Evolutionary conservation across 2,113 vertebrate species (phyloP), one percentile per base, ranked within the genome.

Genomic region (Chinchilla lanigera): DNA sequence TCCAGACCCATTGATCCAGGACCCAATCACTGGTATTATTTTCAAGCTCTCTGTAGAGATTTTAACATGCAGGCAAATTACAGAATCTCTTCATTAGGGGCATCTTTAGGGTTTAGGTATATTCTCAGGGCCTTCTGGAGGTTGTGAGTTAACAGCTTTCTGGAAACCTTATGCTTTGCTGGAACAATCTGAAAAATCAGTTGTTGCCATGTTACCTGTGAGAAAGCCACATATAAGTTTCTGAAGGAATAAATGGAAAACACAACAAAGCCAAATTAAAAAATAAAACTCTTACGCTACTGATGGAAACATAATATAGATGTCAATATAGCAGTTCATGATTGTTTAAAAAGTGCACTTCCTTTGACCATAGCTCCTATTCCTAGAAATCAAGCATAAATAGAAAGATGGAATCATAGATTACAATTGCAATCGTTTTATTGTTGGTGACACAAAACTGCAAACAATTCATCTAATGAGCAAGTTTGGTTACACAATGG

Each of bases 301-400:
- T 71, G 20, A 65, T 52, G 7, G 65, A 19, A 38, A 52, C 63
- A 56, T 50, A 92, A 63, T 60, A 52, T 52, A 17, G 82, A 86
- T 81, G 71, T 93, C 24, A 89, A 58, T 47, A 93, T 65, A 91
- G 47, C 65, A 83, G 47, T 60, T 94, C 71, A 86, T 63, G 69
- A 82, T 38, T 86, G 54, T 94, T 77, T 47, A 89, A 91, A 78
- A 84, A 44, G 24, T 56, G 2, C 10, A 0, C 71, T 63, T 84
- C 20, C 89, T 19, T 47, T 83, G 73, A 73, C 44, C n/a, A 35
- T 8, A 85, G 58, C 63, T 61, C 6, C 7, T 17, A 47, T 84
- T 65, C 86, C 73, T 81, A 67, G 26, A 83, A 94, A 86, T 30
- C n/a, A 52, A 12, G 12, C 17, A 1, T 47, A 30, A 14, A 67